Evolutionary conservation across 2,797 vertebrate species (phyloP).

Genomic region (Lagodon rhomboides): DNA sequence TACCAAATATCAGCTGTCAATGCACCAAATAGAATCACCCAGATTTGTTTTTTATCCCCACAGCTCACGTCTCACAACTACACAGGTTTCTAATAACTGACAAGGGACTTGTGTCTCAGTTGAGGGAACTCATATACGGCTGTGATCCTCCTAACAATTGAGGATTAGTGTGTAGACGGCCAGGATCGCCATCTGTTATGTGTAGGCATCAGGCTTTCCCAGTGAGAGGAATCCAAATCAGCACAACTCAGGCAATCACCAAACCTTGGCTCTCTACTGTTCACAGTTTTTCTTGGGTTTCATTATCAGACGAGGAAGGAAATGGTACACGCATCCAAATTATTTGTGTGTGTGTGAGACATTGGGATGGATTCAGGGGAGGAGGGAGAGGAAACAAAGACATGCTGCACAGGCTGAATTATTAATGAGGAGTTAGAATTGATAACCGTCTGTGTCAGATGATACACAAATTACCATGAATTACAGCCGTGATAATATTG

Average conservation of each 20-base stretch:
- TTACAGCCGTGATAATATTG: conserved; percentile 24
- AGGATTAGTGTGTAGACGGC: conserved; percentile 67
- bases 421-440: conserved; percentile 74
- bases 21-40: conserved; percentile 1
- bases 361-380: conserved; percentile 38
- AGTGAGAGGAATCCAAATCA: conserved; percentile 52
- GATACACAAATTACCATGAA: conserved; percentile 54
- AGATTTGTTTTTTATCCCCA: conserved; percentile 6
- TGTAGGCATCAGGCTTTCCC: conserved; percentile 60
- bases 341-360: neutral
- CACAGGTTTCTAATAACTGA: conserved; percentile 32
- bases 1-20: neutral
- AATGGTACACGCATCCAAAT: conserved; percentile 34
- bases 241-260: conserved; percentile 31
- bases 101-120: conserved; percentile 32
- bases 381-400: conserved; percentile 55
- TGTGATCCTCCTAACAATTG: conserved; percentile 59
- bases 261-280: conserved; percentile 20
- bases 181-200: conserved; percentile 70
- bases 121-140: conserved; percentile 37
- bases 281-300: conserved; percentile 23
- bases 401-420: conserved; percentile 67
- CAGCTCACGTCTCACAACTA: neutral
- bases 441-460: conserved; percentile 70
- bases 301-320: conserved; percentile 39